A percentile compares a stretch with the other conserved stretches of the same genome.
Evolutionary conservation across 2,888 invertebrate genomes (phyloP).

Genomic region (Agriotes lineatus): DNA sequence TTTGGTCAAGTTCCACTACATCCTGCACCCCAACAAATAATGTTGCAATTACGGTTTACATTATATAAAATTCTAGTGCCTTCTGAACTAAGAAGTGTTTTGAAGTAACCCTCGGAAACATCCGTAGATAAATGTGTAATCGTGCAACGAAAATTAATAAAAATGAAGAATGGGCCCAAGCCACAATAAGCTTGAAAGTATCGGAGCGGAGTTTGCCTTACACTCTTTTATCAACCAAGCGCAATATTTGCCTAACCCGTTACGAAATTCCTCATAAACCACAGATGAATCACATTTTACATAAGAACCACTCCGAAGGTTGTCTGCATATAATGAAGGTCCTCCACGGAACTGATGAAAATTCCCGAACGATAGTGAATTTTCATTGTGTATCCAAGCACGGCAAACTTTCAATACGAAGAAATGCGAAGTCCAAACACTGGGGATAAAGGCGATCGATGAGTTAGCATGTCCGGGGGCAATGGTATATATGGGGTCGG

Average conservation of each 20-base stretch:
- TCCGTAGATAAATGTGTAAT: too few species aligned
- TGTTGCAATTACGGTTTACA: too few species aligned
- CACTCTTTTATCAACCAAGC: background rate
- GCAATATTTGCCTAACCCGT: background rate
- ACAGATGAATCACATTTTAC: background rate
- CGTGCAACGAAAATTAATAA: too few species aligned
- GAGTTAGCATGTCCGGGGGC: conserved; percentile 57
- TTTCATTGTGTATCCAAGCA: background rate
- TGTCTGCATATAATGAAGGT: too few species aligned
- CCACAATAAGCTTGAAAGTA: too few species aligned
- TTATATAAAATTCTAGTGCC: too few species aligned
- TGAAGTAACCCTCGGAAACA: too few species aligned
- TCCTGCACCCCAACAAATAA: too few species aligned
- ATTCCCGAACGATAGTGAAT: conserved; percentile 1
- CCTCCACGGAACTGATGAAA: background rate
- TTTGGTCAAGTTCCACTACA: too few species aligned
- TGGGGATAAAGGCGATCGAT: conserved; percentile 47
- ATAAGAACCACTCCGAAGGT: background rate
- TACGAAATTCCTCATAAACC: background rate
- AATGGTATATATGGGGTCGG: conserved; percentile 52
- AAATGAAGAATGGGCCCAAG: too few species aligned
- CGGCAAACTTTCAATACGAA: conserved; percentile 16
- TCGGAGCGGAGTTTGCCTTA: too few species aligned
- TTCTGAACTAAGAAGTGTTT: too few species aligned
- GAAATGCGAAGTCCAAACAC: conserved; percentile 31